These are phyloP conservation scores for Colossoma macropomum DNA, from an alignment of 2,113 vertebrate genomes.

Conservation along the genomic window DNA sequence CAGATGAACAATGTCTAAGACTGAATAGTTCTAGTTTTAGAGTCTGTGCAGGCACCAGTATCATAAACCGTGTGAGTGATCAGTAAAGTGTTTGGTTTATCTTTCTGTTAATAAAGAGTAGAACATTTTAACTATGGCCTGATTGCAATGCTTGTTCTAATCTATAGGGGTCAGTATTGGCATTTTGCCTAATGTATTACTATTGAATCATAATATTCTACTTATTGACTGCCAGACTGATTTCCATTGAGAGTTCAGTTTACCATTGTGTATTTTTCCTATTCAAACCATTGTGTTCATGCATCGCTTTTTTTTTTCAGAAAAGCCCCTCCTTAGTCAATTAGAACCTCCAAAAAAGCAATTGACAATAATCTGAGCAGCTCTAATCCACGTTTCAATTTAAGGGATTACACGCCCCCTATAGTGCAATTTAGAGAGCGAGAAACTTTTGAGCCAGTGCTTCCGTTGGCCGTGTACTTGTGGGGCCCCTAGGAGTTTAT, in stretches of 20 bases:
- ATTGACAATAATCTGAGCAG: conserved; percentile 33
- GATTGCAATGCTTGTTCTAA: conserved; percentile 44
- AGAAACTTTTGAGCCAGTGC: conserved; percentile 13
- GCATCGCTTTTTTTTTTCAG: background rate
- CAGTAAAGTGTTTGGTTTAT: background rate
- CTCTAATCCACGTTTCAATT: conserved; percentile 44
- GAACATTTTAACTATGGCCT: background rate
- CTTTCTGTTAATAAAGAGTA: background rate
- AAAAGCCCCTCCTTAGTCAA: background rate
- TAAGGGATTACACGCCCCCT: conserved; percentile 44
- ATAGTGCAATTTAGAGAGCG: conserved; percentile 24
- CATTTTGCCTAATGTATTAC: conserved; percentile 5
- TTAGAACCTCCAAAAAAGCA: background rate
- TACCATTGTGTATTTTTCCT: background rate
- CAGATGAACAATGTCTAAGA: no score
- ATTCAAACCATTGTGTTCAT: background rate
- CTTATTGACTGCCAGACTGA: background rate
- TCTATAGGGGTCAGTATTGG: conserved; percentile 49
- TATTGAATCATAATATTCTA: background rate
- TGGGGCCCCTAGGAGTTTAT: conserved; percentile 25
- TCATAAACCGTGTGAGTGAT: no score
- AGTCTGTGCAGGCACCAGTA: no score
- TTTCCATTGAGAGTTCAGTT: background rate
- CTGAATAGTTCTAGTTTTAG: no score
- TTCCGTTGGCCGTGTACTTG: conserved; percentile 19